Percentiles rank a stretch among this genome's conserved stretches.
These are phyloP conservation scores for Cygnus atratus DNA, from an alignment of 2,113 vertebrate genomes.

Conservation along the genomic window DNA sequence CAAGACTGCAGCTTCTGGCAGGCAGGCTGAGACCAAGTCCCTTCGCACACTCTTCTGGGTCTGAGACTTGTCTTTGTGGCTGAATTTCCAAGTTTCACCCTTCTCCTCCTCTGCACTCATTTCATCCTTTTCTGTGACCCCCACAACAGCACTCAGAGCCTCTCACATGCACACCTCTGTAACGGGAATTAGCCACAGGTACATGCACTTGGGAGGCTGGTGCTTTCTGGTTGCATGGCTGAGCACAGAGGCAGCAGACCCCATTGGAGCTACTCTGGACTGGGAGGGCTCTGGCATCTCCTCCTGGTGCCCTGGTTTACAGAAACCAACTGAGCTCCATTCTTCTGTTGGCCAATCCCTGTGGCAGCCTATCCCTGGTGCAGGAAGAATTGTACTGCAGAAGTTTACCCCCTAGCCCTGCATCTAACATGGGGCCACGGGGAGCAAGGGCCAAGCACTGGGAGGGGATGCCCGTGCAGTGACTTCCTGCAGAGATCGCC, in stretches of 20 bases:
- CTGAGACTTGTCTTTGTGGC: background rate
- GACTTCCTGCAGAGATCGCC: background rate
- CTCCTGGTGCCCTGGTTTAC: background rate
- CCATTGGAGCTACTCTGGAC: background rate
- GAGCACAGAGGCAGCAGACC: background rate
- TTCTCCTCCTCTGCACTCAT: background rate
- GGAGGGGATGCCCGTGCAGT: rapidly evolving
- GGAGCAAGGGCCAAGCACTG: background rate
- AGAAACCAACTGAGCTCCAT: too few relatives aligned
- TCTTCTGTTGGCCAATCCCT: too few relatives aligned
- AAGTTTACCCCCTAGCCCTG: background rate
- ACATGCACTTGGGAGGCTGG: background rate
- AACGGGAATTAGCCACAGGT: background rate
- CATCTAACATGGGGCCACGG: background rate
- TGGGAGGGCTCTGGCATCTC: background rate
- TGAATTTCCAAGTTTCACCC: too few relatives aligned
- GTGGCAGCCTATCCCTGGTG: background rate
- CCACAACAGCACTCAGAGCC: background rate
- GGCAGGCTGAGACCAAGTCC: background rate
- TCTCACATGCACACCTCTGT: too few relatives aligned
- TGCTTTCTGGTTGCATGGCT: background rate
- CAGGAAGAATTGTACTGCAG: background rate
- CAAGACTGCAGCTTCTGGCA: background rate
- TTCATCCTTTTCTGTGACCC: background rate
- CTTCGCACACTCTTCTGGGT: background rate